Conservation (phyloP, 2,888 invertebrate species). For the Harpagoxenus sublaevis region DNA sequence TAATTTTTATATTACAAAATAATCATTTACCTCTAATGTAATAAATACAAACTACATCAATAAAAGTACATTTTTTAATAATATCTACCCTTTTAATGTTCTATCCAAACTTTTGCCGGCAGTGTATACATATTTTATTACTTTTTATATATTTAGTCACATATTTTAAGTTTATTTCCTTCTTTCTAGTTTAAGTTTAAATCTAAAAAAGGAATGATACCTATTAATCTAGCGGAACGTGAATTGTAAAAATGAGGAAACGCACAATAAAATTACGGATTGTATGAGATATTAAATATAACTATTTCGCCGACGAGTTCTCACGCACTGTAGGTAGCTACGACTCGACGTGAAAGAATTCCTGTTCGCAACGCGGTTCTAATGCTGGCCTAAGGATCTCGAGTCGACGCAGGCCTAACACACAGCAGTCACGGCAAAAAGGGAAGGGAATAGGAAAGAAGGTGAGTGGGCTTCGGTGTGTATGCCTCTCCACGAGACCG, state of each 20-base stretch:
- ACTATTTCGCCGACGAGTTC: slow-evolving; percentile 26
- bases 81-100: too few relatives aligned
- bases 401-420: slow-evolving; percentile 61
- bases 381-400: slow-evolving; percentile 60
- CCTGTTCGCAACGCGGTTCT: slow-evolving; percentile 34
- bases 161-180: background rate
- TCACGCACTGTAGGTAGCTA: slow-evolving; percentile 42
- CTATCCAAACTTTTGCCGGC: too few relatives aligned
- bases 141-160: slow-evolving; percentile 12
- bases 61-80: too few relatives aligned
- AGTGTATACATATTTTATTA: background rate
- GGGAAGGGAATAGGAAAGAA: slow-evolving; percentile 72
- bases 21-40: too few relatives aligned
- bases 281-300: slow-evolving; percentile 26
- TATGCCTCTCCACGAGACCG: slow-evolving; percentile 48
- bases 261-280: slow-evolving; percentile 28
- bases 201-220: background rate
- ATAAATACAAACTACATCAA: too few relatives aligned
- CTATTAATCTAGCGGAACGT: background rate
- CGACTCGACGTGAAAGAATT: slow-evolving; percentile 51
- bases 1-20: too few relatives aligned
- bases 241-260: background rate
- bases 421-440: slow-evolving; percentile 55
- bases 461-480: slow-evolving; percentile 70
- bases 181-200: background rate